These are phyloP conservation scores for Disparrhopalites patrizii DNA, from an alignment of 2,888 invertebrate genomes.

Conservation along the genomic window DNA sequence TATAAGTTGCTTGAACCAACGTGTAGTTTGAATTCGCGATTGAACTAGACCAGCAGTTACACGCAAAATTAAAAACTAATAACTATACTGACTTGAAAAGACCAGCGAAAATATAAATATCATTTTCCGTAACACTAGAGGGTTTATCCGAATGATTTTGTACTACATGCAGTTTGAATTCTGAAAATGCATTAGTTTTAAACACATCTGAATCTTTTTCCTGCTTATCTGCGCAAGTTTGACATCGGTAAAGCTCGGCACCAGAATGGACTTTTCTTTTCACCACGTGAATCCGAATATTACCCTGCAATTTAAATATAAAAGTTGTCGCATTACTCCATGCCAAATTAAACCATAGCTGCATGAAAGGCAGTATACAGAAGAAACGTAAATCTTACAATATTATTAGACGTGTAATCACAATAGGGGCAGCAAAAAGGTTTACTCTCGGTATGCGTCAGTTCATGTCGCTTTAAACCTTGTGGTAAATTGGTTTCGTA, in stretches of 20 bases:
- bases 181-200: conserved; percentile 2
- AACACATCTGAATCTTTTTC: no score
- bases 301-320: conserved; percentile 10
- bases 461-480: conserved; percentile 9
- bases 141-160: neutral
- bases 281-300: conserved; percentile 17
- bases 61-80: no score
- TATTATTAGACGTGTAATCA: conserved; percentile 1
- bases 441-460: neutral
- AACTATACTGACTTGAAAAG: conserved; percentile 11
- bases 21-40: no score
- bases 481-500: neutral
- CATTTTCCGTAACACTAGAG: neutral
- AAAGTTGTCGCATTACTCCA: neutral
- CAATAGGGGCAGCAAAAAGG: conserved; percentile 16
- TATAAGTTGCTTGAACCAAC: no score
- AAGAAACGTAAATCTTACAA: no score
- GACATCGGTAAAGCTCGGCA: conserved; percentile 8
- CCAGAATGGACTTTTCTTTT: conserved; percentile 15
- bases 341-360: neutral
- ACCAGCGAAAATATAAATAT: conserved; percentile 4
- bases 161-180: conserved; percentile 14
- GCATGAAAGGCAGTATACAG: no score
- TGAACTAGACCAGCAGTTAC: no score
- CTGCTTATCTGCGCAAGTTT: no score